Evolutionary conservation across 2,888 invertebrate species (phyloP).

Genomic region (Steinernema scapterisci): DNA sequence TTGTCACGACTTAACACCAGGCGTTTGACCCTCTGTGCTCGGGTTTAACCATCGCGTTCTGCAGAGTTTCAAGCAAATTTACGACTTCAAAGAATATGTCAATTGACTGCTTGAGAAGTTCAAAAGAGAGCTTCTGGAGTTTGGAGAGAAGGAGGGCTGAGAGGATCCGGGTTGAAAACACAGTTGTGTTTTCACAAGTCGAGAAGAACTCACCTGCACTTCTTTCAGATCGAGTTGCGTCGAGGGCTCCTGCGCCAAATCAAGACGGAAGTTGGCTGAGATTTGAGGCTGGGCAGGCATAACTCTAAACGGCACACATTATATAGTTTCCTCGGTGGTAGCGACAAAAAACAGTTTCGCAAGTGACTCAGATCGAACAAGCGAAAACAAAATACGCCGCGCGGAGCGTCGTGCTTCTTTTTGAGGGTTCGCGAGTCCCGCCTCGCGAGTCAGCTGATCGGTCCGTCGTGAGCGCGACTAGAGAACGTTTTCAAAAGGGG

Average conservation of each 20-base stretch:
- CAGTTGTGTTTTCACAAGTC: too few relatives aligned
- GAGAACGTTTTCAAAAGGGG: not conserved
- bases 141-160: too few relatives aligned
- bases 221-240: slow-evolving; percentile 5
- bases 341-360: too few relatives aligned
- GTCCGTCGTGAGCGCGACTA: not conserved
- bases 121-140: too few relatives aligned
- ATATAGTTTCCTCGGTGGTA: too few relatives aligned
- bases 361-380: not conserved
- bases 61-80: too few relatives aligned
- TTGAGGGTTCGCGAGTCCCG: not conserved
- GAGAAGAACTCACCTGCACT: not conserved
- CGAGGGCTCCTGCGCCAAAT: slow-evolving; percentile 1
- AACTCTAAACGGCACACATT: not conserved
- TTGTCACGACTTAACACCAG: too few relatives aligned
- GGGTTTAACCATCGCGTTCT: too few relatives aligned
- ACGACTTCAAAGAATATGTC: too few relatives aligned
- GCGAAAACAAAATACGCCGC: not conserved
- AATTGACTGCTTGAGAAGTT: too few relatives aligned
- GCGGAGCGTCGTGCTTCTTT: not conserved
- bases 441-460: slow-evolving; percentile 21
- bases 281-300: slow-evolving; percentile 12
- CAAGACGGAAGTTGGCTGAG: slow-evolving; percentile 15
- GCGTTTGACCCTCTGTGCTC: too few relatives aligned
- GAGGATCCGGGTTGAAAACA: too few relatives aligned